Conservation (phyloP, 2,113 vertebrate genomes). For the Gadus chalcogrammus region DNA sequence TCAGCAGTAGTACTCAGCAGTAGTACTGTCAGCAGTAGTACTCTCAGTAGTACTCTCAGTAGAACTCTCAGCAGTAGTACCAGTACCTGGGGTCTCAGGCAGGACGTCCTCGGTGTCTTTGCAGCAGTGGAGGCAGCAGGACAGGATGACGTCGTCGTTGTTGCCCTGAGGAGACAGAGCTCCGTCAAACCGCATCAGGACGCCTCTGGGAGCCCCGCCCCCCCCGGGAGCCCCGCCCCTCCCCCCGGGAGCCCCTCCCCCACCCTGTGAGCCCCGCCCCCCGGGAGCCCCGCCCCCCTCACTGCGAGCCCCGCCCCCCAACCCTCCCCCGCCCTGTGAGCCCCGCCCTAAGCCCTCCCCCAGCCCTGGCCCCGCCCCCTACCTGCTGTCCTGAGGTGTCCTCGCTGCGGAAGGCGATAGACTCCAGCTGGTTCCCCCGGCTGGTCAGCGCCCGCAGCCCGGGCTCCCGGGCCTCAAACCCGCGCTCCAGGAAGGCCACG, state of each 20-base stretch:
- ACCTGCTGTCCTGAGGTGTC: conserved; percentile 97
- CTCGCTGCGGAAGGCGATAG: conserved; percentile 96
- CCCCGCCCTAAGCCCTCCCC: too few species aligned
- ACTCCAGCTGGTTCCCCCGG: conserved; percentile 93
- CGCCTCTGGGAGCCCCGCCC: neutral
- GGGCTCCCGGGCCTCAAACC: conserved; percentile 86
- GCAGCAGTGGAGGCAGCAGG: conserved; percentile 85
- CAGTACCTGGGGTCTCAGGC: conserved; percentile 85
- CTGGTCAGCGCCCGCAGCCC: conserved; percentile 91
- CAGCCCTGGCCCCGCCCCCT: neutral
- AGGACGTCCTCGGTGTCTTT: conserved; percentile 97
- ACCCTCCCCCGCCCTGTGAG: neutral
- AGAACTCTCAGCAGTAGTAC: too few species aligned
- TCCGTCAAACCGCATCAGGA: neutral
- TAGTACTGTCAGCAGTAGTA: too few species aligned
- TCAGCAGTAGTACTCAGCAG: too few species aligned
- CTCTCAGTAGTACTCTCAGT: too few species aligned
- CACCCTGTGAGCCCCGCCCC: neutral
- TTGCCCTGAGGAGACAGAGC: conserved; percentile 78
- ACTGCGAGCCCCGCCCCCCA: neutral
- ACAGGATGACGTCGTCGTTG: conserved; percentile 85
- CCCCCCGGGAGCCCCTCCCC: too few species aligned
- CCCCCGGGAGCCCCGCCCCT: neutral
- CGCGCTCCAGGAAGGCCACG: conserved; percentile 86
- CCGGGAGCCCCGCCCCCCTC: too few species aligned